These are phyloP conservation scores for Morpho helenor DNA, from an alignment of 2,888 invertebrate genomes.

Conservation along the genomic window DNA sequence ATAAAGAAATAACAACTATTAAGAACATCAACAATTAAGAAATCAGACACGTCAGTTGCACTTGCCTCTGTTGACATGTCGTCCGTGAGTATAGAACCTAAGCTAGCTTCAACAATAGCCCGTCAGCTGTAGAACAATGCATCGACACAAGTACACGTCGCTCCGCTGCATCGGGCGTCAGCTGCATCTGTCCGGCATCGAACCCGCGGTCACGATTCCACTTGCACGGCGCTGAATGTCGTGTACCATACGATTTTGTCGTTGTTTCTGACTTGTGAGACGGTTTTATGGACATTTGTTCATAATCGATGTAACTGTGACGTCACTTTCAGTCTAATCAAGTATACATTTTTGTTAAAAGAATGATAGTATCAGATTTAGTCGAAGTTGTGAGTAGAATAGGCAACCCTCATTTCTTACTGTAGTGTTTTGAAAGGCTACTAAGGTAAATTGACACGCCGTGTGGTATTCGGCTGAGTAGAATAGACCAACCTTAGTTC, in stretches of 20 bases:
- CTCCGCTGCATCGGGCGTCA: not conserved
- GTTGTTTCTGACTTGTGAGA: not conserved
- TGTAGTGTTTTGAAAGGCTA: too few species aligned
- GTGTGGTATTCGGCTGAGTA: too few species aligned
- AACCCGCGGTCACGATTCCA: conserved; percentile 26
- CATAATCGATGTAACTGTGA: not conserved
- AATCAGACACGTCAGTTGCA: not conserved
- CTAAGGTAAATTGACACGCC: too few species aligned
- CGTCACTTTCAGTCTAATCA: too few species aligned
- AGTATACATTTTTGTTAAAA: not conserved
- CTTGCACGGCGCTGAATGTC: not conserved
- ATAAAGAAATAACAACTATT: too few species aligned
- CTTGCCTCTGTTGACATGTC: not conserved
- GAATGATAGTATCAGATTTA: not conserved
- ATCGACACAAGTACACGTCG: not conserved
- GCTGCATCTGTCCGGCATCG: conserved; percentile 28
- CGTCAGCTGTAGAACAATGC: conserved; percentile 6
- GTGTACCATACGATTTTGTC: not conserved
- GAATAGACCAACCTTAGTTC: too few species aligned
- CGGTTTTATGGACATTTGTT: not conserved
- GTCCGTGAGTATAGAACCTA: not conserved
- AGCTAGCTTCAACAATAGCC: not conserved
- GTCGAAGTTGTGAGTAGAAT: too few species aligned
- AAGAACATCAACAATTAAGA: too few species aligned
- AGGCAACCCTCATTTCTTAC: too few species aligned